Percentiles rank a stretch among this genome's conserved stretches.
phyloP scores from a whole-genome alignment of 2,888 invertebrate species.

The Apeira syringaria region DNA sequence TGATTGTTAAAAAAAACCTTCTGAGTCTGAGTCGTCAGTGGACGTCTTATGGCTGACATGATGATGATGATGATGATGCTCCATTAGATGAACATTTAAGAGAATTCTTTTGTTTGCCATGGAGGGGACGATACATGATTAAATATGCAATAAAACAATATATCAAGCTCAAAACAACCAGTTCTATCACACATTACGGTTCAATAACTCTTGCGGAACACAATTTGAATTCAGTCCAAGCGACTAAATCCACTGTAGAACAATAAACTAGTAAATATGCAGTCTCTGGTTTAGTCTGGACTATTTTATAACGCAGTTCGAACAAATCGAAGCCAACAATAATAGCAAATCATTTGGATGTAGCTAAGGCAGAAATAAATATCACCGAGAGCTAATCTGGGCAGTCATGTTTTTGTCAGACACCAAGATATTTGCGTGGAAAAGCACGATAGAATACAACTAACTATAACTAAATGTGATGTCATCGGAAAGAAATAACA shows the following conservation, averaged over 20 bases:
- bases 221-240: conserved; percentile 21
- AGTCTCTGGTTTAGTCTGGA: conserved; percentile 7
- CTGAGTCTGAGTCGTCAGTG: too few relatives aligned
- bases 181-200: conserved; percentile 2
- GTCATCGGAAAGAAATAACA: too few relatives aligned
- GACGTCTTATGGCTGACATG: too few relatives aligned
- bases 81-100: too few relatives aligned
- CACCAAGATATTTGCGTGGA: conserved; percentile 17
- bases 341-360: conserved; percentile 18
- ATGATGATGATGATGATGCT: too few relatives aligned
- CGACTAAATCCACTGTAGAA: conserved; percentile 10
- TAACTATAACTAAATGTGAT: conserved; percentile 20
- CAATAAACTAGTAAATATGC: conserved; percentile 10
- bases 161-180: conserved; percentile 7
- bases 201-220: conserved; percentile 10
- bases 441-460: conserved; percentile 19
- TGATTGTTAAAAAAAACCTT: too few relatives aligned
- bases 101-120: too few relatives aligned
- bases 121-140: too few relatives aligned
- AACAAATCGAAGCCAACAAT: conserved; percentile 25
- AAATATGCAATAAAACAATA: neutral
- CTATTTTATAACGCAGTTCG: conserved; percentile 15
- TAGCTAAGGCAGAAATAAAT: conserved; percentile 16
- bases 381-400: conserved; percentile 20
- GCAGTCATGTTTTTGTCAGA: conserved; percentile 29